Evolutionary conservation across 2,113 vertebrate species (phyloP).

Genomic region (Accipiter virgatus): DNA sequence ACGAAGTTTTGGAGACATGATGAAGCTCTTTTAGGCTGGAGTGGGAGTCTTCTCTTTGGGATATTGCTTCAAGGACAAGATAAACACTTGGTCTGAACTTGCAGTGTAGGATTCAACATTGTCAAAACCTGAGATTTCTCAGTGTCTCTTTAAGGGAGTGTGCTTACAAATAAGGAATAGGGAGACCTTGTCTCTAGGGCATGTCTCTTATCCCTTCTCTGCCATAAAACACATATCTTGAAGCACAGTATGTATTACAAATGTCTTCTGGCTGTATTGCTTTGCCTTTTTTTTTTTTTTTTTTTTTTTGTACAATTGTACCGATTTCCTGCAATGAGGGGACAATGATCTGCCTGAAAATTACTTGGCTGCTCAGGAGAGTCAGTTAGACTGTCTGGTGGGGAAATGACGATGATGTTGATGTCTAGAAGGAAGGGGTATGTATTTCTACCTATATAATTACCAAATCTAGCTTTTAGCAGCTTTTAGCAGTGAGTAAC

Average conservation of each 20-base stretch:
- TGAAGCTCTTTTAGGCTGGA: background rate
- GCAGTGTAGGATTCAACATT: background rate
- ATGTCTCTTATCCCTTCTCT: background rate
- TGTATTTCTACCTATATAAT: background rate
- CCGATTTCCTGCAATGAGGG: background rate
- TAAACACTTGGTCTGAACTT: background rate
- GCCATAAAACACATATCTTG: background rate
- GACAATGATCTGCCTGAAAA: background rate
- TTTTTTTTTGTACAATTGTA: background rate
- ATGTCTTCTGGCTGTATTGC: background rate
- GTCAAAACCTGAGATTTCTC: background rate
- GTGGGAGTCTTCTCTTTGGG: background rate
- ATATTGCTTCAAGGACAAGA: background rate
- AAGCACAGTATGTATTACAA: conserved; percentile 5
- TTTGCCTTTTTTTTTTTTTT: background rate
- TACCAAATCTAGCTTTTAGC: background rate
- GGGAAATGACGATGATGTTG: background rate
- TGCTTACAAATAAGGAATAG: background rate
- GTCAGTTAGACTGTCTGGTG: background rate
- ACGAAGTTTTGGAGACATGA: background rate
- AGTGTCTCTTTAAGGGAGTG: background rate
- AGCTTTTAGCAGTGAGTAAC: background rate
- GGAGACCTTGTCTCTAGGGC: background rate
- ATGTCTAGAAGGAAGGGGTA: background rate
- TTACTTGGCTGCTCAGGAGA: background rate